Evolutionary conservation across 1,140 invertebrate genomes (phyloP).

Genomic region (Charaxes varanes): DNA sequence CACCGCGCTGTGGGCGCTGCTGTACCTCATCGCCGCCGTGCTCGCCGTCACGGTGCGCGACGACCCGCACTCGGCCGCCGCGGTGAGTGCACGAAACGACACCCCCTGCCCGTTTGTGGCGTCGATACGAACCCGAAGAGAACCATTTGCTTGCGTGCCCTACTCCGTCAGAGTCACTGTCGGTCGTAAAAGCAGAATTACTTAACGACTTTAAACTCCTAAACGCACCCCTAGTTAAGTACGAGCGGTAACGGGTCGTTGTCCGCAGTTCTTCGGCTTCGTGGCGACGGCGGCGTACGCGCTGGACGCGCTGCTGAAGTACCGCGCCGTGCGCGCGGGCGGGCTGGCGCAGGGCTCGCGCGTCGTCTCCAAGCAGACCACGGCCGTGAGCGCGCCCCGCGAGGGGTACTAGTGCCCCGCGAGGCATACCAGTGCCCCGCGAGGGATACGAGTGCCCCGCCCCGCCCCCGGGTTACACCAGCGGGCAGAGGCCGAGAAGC

Average conservation of each 20-base stretch:
- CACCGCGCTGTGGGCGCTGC: conserved; percentile 80
- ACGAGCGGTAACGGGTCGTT: no score
- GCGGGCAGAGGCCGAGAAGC: no score
- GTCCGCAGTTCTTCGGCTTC: conserved; percentile 90
- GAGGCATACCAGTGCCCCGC: background rate
- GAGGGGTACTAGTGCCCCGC: conserved; percentile 35
- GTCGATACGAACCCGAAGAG: no score
- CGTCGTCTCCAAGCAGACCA: conserved; percentile 77
- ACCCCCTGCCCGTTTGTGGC: no score
- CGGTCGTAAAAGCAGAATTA: no score
- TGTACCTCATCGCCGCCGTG: conserved; percentile 82
- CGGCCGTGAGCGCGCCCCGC: conserved; percentile 28
- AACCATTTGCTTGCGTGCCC: no score
- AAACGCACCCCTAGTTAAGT: no score
- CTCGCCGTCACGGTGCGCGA: conserved; percentile 76
- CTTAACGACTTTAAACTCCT: no score
- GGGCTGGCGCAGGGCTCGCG: conserved; percentile 84
- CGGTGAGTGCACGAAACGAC: conserved; percentile 80
- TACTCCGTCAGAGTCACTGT: no score
- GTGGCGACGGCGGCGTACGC: conserved; percentile 84
- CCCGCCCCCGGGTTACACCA: no score
- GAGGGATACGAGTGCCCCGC: background rate
- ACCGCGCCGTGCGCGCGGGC: conserved; percentile 76
- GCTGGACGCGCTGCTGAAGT: conserved; percentile 86
- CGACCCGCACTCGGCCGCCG: conserved; percentile 77